phyloP scores from a whole-genome alignment of 2,888 invertebrate genomes.

The Xylophagus ater region DNA sequence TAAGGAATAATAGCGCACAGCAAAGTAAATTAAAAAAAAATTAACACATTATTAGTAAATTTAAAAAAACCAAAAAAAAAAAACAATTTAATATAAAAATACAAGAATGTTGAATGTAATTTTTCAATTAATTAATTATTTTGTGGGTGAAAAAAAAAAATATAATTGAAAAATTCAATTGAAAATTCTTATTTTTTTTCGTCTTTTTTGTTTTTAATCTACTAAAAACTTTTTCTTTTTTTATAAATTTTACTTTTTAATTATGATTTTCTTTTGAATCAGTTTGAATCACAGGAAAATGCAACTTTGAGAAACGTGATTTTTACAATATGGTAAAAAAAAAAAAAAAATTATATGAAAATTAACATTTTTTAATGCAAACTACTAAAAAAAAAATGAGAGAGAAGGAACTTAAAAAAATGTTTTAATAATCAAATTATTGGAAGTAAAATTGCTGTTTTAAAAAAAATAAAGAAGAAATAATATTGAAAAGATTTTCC shows the following conservation, averaged over 20 bases:
- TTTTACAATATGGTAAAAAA: not conserved
- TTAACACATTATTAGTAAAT: conserved; percentile 8
- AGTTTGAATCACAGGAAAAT: conserved; percentile 14
- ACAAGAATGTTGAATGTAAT: conserved; percentile 5
- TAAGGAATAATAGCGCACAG: conserved; percentile 10
- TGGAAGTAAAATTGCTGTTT: conserved; percentile 18
- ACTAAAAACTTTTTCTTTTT: conserved; percentile 5
- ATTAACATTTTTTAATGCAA: conserved; percentile 2
- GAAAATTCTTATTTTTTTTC: conserved; percentile 2
- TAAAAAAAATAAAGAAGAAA: not conserved
- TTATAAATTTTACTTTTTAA: too few species aligned
- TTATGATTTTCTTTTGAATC: too few species aligned
- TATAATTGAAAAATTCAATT: conserved; percentile 11
- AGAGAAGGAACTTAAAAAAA: conserved; percentile 7
- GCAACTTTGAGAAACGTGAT: conserved; percentile 7
- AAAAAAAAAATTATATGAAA: conserved; percentile 1
- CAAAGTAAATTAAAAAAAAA: conserved; percentile 9
- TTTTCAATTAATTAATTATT: conserved; percentile 7
- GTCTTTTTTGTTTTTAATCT: not conserved
- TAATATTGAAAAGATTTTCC: too few species aligned
- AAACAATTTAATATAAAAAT: too few species aligned
- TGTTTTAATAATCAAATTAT: conserved; percentile 11
- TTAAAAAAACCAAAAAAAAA: conserved; percentile 2
- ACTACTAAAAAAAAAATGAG: conserved; percentile 6
- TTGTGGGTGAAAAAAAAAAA: conserved; percentile 13